Percentiles rank a stretch among this genome's conserved stretches.
phyloP scores from a whole-genome alignment of 2,797 vertebrate species.

The Eremophila alpestris region DNA sequence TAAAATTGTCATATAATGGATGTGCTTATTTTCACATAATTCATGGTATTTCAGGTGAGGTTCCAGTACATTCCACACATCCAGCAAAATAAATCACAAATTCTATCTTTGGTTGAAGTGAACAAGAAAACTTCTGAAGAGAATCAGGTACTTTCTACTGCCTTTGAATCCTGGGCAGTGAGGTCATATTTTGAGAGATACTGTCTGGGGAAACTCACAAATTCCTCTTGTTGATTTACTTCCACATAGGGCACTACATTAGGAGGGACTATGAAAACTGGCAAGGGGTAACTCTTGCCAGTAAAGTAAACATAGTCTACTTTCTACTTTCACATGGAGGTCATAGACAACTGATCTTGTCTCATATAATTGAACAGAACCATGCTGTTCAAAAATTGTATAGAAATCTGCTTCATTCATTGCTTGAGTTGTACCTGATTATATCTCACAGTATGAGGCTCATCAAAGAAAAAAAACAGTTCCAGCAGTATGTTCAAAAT shows the following conservation, averaged over 20 bases:
- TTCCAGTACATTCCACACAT: not conserved
- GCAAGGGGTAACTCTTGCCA: not conserved
- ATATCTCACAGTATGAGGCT: not conserved
- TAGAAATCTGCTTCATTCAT: not conserved
- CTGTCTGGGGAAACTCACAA: not conserved
- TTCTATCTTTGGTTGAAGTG: not conserved
- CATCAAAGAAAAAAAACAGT: not conserved
- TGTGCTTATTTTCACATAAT: not conserved
- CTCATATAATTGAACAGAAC: not conserved
- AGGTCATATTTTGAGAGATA: not conserved
- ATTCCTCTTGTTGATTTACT: not conserved
- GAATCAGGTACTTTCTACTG: fast-evolving
- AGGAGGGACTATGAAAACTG: not conserved
- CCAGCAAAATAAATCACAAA: not conserved
- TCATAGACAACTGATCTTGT: not conserved
- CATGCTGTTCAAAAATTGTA: not conserved
- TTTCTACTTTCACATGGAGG: not conserved
- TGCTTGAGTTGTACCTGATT: not conserved
- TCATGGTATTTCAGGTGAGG: not conserved
- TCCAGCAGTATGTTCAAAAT: not conserved
- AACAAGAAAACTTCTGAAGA: not conserved
- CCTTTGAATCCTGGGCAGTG: not conserved
- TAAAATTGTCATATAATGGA: not conserved
- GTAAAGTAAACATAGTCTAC: not conserved
- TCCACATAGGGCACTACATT: not conserved